Evolutionary conservation across 2,888 invertebrate species (phyloP).

Genomic region (Sarcophaga carnaria): DNA sequence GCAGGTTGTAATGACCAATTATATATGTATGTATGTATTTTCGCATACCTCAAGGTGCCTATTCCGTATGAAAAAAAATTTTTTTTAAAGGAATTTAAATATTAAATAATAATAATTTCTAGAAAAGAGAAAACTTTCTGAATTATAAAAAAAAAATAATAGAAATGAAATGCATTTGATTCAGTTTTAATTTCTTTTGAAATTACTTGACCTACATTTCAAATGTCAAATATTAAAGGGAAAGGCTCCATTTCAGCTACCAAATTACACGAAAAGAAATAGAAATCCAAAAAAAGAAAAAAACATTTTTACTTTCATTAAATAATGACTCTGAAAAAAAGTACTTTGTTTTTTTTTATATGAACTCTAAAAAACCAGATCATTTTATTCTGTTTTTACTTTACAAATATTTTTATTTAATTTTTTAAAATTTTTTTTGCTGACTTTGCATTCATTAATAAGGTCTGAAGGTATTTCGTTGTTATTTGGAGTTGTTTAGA

Average conservation of each 20-base stretch:
- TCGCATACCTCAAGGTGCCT: no score
- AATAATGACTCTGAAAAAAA: constrained; percentile 44
- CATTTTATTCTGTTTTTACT: constrained; percentile 12
- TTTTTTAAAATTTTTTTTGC: constrained; percentile 35
- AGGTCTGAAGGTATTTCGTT: constrained; percentile 44
- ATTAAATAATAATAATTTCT: no score
- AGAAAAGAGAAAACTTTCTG: no score
- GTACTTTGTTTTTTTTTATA: background rate
- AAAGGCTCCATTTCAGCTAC: background rate
- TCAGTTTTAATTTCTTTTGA: background rate
- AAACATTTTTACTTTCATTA: constrained; percentile 55
- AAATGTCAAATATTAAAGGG: background rate
- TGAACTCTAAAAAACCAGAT: constrained; percentile 55
- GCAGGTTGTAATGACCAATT: no score
- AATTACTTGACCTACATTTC: background rate
- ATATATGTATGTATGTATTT: no score
- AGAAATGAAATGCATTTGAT: no score
- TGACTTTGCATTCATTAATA: constrained; percentile 29
- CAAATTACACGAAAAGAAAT: constrained; percentile 34
- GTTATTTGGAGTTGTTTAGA: constrained; percentile 33
- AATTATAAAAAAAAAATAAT: no score
- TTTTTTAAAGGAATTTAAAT: no score
- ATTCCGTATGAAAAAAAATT: no score
- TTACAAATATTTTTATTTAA: constrained; percentile 1
- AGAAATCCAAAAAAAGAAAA: background rate